These are phyloP conservation scores for Harpalus rubripes DNA, from an alignment of 2,888 invertebrate species.

Conservation along the genomic window DNA sequence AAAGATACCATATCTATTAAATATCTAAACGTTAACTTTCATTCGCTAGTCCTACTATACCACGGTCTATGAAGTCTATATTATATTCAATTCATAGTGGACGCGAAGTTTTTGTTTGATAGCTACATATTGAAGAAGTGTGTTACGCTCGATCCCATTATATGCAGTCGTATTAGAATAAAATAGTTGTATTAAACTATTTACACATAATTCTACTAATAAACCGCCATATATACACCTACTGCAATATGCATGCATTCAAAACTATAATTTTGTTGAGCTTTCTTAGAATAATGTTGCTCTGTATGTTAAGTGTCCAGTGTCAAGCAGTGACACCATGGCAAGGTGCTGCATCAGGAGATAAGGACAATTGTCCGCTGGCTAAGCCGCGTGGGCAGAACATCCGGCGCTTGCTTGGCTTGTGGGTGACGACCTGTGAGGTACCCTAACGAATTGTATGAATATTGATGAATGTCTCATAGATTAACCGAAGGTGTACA, in stretches of 20 bases:
- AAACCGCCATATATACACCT: too few relatives aligned
- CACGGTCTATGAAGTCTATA: too few relatives aligned
- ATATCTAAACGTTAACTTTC: too few relatives aligned
- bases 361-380: slow-evolving; percentile 59
- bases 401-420: slow-evolving; percentile 45
- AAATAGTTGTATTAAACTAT: too few relatives aligned
- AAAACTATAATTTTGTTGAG: neutral
- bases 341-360: slow-evolving; percentile 62
- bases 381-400: slow-evolving; percentile 55
- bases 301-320: slow-evolving; percentile 10
- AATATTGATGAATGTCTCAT: slow-evolving; percentile 16
- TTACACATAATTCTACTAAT: too few relatives aligned
- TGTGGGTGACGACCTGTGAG: slow-evolving; percentile 44
- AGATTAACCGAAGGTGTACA: neutral
- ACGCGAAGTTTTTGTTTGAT: too few relatives aligned
- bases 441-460: slow-evolving; percentile 22
- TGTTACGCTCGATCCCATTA: too few relatives aligned
- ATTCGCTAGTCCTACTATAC: too few relatives aligned
- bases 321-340: neutral
- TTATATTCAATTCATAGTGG: too few relatives aligned
- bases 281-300: slow-evolving; percentile 13
- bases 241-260: neutral
- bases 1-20: too few relatives aligned
- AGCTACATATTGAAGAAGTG: too few relatives aligned
- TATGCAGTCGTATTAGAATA: too few relatives aligned